Base-by-base conservation (phyloP, 2,888 invertebrate genomes). In the Nephrocerus scutellatus region DNA sequence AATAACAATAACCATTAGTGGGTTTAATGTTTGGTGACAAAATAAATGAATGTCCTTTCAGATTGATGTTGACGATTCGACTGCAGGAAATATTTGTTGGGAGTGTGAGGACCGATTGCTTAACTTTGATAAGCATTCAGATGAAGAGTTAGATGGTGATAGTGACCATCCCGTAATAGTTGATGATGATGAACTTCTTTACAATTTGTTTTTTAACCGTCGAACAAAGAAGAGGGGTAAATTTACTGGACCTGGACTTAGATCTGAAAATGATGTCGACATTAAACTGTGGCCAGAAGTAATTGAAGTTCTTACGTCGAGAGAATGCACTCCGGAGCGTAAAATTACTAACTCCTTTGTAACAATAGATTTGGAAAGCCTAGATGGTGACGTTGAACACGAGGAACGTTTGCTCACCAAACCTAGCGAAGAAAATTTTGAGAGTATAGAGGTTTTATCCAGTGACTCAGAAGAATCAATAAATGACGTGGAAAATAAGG, bases 121-220 rank as follows among this genome's bases (percentile, higher is more conserved):
- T 33, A 51, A 51, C 25, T 53, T 49, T 21, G 45, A 53, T 15
- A 43, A 45, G 8, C 32, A 46, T 20, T 7, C 6, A 16, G 30
- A 16, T 19, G 46, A 22, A 9, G 13, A n/a, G n/a, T n/a, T n/a
- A n/a, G n/a, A 22, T 18, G 31, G 21, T 12, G 32, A 23, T 8
- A 32, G 32, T 20, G 32, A 50, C 7, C 39, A 48, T 2, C 49
- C 49, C 7, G 41, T 53, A 10, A 53, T 53, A 37, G 51, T 53
- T 5, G 52, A 53, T 25, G 52, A 53, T 24, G 50, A 53, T 37
- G 52, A 50, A 21, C 37, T 51, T 37, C 25, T 53, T 5, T 51
- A 50, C 7, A 38, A 42, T 22, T 13, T 38, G 19, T 42, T 38
- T 30, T 37, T 38, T 23, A 25, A 32, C 5, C 48, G 44, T 35